Evolutionary conservation across 64 coral and sea anemone species (phyloP).

Genomic region (Anthopleura sola): DNA sequence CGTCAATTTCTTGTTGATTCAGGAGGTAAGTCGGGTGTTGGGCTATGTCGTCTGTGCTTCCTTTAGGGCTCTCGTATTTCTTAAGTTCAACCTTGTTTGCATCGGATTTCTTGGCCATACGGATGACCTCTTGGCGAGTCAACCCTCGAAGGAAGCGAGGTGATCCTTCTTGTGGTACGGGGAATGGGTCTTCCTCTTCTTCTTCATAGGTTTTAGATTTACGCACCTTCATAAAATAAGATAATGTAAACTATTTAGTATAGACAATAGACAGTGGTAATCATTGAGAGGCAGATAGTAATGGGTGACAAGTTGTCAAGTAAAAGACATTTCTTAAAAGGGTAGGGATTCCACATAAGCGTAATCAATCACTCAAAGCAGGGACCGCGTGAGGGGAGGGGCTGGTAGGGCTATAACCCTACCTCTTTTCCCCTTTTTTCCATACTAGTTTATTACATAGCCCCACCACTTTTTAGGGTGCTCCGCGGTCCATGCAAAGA

Average conservation of each 20-base stretch:
- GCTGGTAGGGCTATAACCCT: too few relatives aligned
- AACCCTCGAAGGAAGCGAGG: slow-evolving; percentile 49
- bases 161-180: not conserved
- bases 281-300: too few relatives aligned
- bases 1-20: slow-evolving; percentile 80
- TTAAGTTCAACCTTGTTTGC: slow-evolving; percentile 64
- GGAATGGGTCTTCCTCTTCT: slow-evolving; percentile 13
- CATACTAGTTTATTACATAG: too few relatives aligned
- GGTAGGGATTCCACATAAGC: too few relatives aligned
- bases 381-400: too few relatives aligned
- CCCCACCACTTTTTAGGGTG: too few relatives aligned
- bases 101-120: slow-evolving; percentile 94
- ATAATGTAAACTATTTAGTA: not conserved
- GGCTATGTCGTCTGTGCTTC: slow-evolving; percentile 52
- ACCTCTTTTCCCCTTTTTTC: too few relatives aligned
- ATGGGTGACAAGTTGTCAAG: too few relatives aligned
- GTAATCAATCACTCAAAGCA: too few relatives aligned
- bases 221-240: not conserved
- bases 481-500: too few relatives aligned
- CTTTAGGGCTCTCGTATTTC: slow-evolving; percentile 56
- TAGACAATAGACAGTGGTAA: too few relatives aligned
- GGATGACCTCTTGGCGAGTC: slow-evolving; percentile 81
- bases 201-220: not conserved
- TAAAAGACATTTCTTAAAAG: too few relatives aligned
- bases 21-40: slow-evolving; percentile 53